Evolutionary conservation across 2,113 vertebrate genomes (phyloP).

Genomic region (Crotalus viridis): DNA sequence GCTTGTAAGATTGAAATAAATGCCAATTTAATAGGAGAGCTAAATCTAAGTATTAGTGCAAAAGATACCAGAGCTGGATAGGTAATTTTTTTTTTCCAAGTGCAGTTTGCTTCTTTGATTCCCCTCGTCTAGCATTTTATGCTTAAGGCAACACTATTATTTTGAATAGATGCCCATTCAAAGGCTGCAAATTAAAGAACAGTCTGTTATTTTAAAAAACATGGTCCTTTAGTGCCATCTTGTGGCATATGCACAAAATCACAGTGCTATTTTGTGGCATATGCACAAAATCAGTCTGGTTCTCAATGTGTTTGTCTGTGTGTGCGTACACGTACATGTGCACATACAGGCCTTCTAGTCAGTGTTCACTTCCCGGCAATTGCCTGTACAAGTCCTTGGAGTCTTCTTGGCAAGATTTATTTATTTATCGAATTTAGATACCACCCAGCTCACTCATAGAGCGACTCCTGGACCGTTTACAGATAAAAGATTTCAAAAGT

Average conservation of each 20-base stretch:
- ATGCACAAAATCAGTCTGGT: background rate
- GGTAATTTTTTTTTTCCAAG: background rate
- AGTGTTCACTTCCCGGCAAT: no score
- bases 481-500: background rate
- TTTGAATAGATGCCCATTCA: background rate
- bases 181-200: background rate
- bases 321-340: no score
- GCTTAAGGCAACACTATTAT: background rate
- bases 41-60: background rate
- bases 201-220: background rate
- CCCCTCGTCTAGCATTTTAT: background rate
- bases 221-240: background rate
- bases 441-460: background rate
- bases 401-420: background rate
- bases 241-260: background rate
- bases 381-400: background rate
- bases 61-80: background rate
- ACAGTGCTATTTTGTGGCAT: background rate
- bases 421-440: background rate
- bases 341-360: background rate
- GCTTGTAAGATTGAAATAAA: background rate
- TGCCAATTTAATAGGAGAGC: background rate
- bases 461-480: background rate
- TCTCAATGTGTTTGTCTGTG: background rate
- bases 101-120: conserved; percentile 4